Evolutionary conservation across 2,888 invertebrate genomes (phyloP), one percentile per base, ranked within the genome.

Genomic region (Unio delphinus): DNA sequence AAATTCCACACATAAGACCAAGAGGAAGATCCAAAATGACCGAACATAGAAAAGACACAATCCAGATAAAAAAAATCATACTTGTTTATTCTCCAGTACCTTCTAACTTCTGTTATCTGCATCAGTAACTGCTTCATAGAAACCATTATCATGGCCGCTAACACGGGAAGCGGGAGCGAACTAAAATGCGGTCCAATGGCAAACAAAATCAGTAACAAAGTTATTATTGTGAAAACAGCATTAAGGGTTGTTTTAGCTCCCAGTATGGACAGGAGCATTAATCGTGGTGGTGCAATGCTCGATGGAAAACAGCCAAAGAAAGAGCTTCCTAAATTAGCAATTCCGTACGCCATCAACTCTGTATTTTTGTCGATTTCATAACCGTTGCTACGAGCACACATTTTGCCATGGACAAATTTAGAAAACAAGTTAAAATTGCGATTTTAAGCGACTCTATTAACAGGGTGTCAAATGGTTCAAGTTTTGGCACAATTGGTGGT

Each of bases 31-130:
- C 86, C n/a, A 88, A 69, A 60, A 88, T 78, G 15, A 84, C 81
- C 17, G 82, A 82, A 28, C 73, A 61, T n/a, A 80, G 30, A 62
- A 69, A 72, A 26, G 75, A 70, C 15, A 78, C 60, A 1, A 87
- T 56, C 86, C 87, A 88, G 15, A 84, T 83, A 18, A 93, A 81
- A 1, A 1, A 94, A 95, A 86, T 97, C 96, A 82, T 94, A 90
- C 82, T 93, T 93, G 78, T 95, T 95, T 28, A 95, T 89, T 80
- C 91, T 92, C 94, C 95, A 96, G 78, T 95, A 93, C 77, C 92
- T 92, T 26, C 91, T 89, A 0, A 96, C 90, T 64, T 95, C 93
- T 87, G 92, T 80, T n/a, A 94, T 92, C 90, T 95, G 95, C 87
- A 93, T 89, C 66, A 91, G 86, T 23, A 91, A 81, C 56, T 89